Conservation (phyloP, 1,140 invertebrate species). For the Sinella curviseta region DNA sequence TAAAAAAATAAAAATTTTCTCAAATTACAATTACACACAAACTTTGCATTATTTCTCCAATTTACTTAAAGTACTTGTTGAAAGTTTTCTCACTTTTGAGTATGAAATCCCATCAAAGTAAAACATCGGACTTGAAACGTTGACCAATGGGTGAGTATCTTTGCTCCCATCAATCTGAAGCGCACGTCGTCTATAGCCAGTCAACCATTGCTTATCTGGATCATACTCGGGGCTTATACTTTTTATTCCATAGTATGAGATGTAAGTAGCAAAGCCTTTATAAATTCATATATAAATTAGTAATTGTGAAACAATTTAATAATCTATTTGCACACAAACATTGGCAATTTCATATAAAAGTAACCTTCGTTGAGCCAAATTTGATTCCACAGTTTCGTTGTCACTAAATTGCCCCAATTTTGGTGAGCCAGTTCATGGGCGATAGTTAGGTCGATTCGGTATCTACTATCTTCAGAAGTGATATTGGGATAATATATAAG, state of each 20-base stretch:
- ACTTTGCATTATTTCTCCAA: background rate
- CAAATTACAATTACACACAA: background rate
- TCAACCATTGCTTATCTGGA: background rate
- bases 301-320: background rate
- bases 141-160: conserved; percentile 28
- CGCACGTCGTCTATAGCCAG: conserved; percentile 17
- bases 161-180: background rate
- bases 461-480: background rate
- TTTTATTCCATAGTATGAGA: conserved; percentile 49
- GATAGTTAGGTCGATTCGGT: background rate
- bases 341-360: too few species aligned
- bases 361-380: conserved; percentile 49
- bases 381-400: conserved; percentile 51
- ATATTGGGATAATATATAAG: conserved; percentile 29
- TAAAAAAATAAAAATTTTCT: background rate
- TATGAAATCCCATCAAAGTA: conserved; percentile 32
- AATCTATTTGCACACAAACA: too few species aligned
- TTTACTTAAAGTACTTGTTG: background rate
- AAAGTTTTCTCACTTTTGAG: conserved; percentile 30
- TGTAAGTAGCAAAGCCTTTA: conserved; percentile 52
- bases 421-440: conserved; percentile 41
- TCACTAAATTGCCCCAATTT: conserved; percentile 52
- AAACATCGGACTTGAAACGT: background rate
- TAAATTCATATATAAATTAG: conserved; percentile 29
- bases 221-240: conserved; percentile 35